phyloP scores from a whole-genome alignment of 2,888 invertebrate genomes.

The Pyrochroa serraticornis region DNA sequence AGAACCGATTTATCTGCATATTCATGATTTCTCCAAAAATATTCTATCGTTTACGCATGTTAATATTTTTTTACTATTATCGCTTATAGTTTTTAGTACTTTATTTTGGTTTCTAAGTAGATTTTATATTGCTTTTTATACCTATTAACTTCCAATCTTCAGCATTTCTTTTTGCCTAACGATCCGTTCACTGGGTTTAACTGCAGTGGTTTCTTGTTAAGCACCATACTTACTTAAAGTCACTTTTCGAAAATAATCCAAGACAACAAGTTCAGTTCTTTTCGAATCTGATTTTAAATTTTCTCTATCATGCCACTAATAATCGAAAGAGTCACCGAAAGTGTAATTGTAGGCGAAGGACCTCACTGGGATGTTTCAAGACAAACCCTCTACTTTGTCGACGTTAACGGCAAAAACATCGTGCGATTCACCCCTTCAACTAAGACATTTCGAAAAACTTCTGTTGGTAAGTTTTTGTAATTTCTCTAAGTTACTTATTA shows the following conservation, averaged over 20 bases:
- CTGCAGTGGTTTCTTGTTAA: too few species aligned
- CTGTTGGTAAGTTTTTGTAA: conserved; percentile 7
- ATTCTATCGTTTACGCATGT: too few species aligned
- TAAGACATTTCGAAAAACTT: conserved; percentile 7
- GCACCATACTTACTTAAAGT: too few species aligned
- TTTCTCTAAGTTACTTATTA: too few species aligned
- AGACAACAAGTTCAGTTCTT: not conserved
- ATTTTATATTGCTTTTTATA: too few species aligned
- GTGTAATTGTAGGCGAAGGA: conserved; percentile 68
- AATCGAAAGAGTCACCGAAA: conserved; percentile 57
- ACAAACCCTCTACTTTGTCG: conserved; percentile 69
- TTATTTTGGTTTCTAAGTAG: too few species aligned
- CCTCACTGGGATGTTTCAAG: conserved; percentile 66
- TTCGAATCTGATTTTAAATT: conserved; percentile 1
- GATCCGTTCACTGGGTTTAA: too few species aligned
- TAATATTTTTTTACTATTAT: not conserved
- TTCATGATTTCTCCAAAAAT: too few species aligned
- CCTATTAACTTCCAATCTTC: too few species aligned
- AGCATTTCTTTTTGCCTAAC: too few species aligned
- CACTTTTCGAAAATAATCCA: too few species aligned
- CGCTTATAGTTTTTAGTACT: not conserved
- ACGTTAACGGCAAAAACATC: conserved; percentile 43
- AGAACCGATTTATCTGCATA: too few species aligned
- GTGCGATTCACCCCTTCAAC: conserved; percentile 8
- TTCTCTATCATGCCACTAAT: conserved; percentile 34